phyloP scores from a whole-genome alignment of 2,113 vertebrate species.

The Nycticebus coucang region DNA sequence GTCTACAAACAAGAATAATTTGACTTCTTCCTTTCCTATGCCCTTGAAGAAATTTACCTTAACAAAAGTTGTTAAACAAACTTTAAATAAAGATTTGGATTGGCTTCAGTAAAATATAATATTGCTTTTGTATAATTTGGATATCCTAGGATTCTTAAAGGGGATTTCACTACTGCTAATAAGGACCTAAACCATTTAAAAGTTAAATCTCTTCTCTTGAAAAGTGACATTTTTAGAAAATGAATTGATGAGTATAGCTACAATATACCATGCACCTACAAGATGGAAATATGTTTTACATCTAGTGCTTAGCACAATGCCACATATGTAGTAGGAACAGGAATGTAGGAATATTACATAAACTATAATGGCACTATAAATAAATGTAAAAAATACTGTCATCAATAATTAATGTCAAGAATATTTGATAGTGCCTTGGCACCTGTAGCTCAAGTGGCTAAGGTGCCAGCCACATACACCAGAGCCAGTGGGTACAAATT shows the following conservation, averaged over 20 bases:
- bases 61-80: conserved; percentile 22
- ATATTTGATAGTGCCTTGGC: not conserved
- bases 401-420: not conserved
- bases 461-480: too few species aligned
- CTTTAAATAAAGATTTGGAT: not conserved
- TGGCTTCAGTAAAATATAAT: conserved; percentile 3
- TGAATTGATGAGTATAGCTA: not conserved
- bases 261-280: not conserved
- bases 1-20: too few species aligned
- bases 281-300: not conserved
- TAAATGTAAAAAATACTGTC: not conserved
- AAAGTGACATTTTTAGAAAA: not conserved
- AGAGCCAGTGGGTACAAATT: too few species aligned
- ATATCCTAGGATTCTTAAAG: not conserved
- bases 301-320: not conserved
- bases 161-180: not conserved
- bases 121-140: not conserved
- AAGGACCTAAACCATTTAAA: conserved; percentile 16
- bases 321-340: not conserved
- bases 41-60: not conserved
- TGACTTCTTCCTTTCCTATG: too few species aligned
- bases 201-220: conserved; percentile 33
- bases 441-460: too few species aligned
- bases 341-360: not conserved
- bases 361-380: not conserved